Evolutionary conservation across 2,113 vertebrate genomes (phyloP).

Genomic region (Hippolais icterina): DNA sequence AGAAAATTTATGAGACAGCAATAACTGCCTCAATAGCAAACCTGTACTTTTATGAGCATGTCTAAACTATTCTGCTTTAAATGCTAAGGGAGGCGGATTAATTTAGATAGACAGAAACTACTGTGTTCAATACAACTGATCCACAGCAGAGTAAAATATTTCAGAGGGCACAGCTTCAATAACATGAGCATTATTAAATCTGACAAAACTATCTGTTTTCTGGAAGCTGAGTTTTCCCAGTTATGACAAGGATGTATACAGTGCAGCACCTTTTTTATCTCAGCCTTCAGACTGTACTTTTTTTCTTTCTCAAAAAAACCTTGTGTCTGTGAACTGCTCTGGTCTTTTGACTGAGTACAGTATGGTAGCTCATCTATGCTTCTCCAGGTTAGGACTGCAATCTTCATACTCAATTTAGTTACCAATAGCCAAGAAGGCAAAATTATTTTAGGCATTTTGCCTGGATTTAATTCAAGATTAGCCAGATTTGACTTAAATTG

Average conservation of each 20-base stretch:
- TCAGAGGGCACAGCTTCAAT: background rate
- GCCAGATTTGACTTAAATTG: background rate
- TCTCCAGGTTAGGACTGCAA: background rate
- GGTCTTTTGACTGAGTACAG: background rate
- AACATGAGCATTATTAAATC: background rate
- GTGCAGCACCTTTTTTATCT: background rate
- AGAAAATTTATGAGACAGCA: background rate
- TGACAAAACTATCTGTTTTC: background rate
- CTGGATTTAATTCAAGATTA: background rate
- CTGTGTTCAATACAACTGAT: background rate
- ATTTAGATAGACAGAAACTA: background rate
- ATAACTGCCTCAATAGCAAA: background rate
- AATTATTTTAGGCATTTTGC: background rate
- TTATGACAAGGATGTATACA: background rate
- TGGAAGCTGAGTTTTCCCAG: background rate
- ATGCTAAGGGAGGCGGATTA: background rate
- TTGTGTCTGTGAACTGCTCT: background rate
- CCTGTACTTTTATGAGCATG: background rate
- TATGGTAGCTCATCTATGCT: background rate
- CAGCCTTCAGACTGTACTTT: background rate
- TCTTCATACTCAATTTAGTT: background rate
- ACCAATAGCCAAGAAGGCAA: background rate
- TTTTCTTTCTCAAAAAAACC: background rate
- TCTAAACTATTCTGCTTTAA: background rate
- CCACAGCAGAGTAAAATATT: background rate